phyloP scores from a whole-genome alignment of 2,888 invertebrate genomes.

The Ophonus ardosiacus region DNA sequence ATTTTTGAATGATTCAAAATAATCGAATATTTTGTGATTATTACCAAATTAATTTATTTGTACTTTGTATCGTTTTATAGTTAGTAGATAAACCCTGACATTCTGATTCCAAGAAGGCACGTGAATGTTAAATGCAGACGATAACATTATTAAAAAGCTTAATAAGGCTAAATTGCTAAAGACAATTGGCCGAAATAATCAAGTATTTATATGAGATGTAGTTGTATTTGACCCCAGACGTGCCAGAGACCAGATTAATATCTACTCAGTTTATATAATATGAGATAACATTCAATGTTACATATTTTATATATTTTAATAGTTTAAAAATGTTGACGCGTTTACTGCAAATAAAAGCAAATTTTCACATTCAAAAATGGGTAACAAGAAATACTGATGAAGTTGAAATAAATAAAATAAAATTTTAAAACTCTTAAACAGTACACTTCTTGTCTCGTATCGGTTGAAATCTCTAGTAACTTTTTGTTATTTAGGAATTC shows the following conservation, averaged over 20 bases:
- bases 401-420: no score
- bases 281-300: no score
- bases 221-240: not conserved
- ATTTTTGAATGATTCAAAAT: not conserved
- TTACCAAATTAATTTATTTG: conserved; percentile 26
- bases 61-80: conserved; percentile 3
- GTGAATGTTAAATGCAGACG: not conserved
- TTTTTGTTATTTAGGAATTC: not conserved
- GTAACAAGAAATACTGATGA: no score
- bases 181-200: not conserved
- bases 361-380: no score
- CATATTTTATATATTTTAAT: no score
- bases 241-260: not conserved
- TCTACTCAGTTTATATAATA: not conserved
- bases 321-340: no score
- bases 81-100: conserved; percentile 12
- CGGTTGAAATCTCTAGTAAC: not conserved
- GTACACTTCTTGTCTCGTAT: not conserved
- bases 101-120: conserved; percentile 11
- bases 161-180: not conserved
- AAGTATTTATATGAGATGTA: not conserved
- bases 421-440: no score
- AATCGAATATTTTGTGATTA: not conserved
- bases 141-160: not conserved
- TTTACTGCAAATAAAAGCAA: no score